Percentiles rank a stretch among this genome's conserved stretches.
phyloP scores from a whole-genome alignment of 2,797 vertebrate species.

The Sciurus vulgaris region DNA sequence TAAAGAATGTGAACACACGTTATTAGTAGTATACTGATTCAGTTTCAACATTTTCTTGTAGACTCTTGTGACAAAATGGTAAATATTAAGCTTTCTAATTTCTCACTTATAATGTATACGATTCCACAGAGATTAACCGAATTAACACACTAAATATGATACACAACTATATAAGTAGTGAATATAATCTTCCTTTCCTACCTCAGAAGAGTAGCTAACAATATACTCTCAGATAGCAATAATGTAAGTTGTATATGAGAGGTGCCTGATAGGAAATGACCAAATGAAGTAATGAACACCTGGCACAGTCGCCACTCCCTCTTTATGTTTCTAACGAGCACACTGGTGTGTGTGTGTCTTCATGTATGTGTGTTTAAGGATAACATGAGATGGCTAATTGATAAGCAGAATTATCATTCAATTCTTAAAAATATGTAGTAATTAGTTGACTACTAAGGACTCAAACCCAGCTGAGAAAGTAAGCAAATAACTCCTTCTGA shows the following conservation, averaged over 20 bases:
- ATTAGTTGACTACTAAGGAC: background rate
- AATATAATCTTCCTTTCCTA: background rate
- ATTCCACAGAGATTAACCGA: background rate
- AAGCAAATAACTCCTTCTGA: background rate
- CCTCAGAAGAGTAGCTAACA: background rate
- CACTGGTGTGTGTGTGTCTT: background rate
- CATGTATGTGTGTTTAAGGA: background rate
- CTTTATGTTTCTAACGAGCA: background rate
- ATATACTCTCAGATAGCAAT: background rate
- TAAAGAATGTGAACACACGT: background rate
- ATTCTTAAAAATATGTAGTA: background rate
- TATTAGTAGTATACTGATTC: background rate
- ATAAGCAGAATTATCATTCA: constrained; percentile 7
- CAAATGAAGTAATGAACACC: background rate
- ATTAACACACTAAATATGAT: constrained; percentile 18
- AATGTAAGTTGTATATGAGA: background rate
- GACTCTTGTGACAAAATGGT: background rate
- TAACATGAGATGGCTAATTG: background rate
- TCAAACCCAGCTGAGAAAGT: background rate
- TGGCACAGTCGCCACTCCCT: background rate
- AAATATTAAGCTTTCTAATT: constrained; percentile 7
- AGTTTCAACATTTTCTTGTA: constrained; percentile 11
- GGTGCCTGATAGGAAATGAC: background rate
- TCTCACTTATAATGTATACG: background rate
- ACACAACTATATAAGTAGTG: background rate